These are phyloP conservation scores for Lordiphosa mommai DNA, from an alignment of 1,140 invertebrate genomes.

Conservation along the genomic window DNA sequence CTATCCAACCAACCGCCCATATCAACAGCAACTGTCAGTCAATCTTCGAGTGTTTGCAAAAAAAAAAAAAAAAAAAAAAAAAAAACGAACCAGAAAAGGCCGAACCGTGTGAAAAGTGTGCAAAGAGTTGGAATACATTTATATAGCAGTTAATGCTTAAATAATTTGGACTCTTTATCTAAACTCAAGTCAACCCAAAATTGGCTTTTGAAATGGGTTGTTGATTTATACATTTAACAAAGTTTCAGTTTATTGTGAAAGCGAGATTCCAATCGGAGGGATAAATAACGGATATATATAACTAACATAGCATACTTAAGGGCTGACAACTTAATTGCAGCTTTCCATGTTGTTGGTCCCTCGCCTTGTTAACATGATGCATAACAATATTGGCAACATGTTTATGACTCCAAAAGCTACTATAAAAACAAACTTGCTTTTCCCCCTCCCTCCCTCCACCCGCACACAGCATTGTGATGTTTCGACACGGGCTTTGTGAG, in stretches of 20 bases:
- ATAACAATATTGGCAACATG: conserved; percentile 7
- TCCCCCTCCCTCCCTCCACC: neutral
- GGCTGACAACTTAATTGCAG: neutral
- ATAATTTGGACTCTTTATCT: conserved; percentile 71
- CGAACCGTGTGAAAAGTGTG: conserved; percentile 6
- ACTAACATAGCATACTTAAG: conserved; percentile 11
- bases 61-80: conserved; percentile 15
- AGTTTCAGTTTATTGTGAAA: too few species aligned
- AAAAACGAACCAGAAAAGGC: neutral
- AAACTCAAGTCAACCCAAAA: conserved; percentile 39
- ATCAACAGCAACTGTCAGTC: conserved; percentile 42
- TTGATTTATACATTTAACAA: too few species aligned
- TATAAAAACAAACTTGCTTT: too few species aligned
- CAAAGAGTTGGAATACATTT: conserved; percentile 2
- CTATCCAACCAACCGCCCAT: conserved; percentile 3
- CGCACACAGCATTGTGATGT: neutral
- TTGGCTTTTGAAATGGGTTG: conserved; percentile 53
- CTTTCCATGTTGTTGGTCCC: neutral
- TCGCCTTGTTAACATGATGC: conserved; percentile 1
- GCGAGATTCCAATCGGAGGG: too few species aligned
- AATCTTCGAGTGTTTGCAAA: conserved; percentile 31
- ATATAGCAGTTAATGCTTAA: conserved; percentile 5
- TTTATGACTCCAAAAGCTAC: conserved; percentile 4
- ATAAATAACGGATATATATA: too few species aligned
- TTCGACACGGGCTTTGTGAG: conserved; percentile 10